phyloP scores from a whole-genome alignment of 2,113 vertebrate species.

The Kryptolebias marmoratus region DNA sequence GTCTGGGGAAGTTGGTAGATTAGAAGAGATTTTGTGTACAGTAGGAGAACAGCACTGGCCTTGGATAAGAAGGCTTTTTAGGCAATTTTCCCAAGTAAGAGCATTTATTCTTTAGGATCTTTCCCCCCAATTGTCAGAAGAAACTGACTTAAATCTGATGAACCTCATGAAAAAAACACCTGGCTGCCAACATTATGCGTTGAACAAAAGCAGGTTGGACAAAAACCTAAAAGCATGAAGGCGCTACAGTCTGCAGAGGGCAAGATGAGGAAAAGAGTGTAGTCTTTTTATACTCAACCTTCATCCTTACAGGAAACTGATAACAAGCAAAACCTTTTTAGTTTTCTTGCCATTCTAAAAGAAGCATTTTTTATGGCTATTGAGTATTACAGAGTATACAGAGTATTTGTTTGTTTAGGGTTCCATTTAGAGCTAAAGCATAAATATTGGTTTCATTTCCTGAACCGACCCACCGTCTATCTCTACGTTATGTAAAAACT shows the following conservation, averaged over 20 bases:
- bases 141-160: not conserved
- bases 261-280: slow-evolving; percentile 6
- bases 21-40: slow-evolving; percentile 32
- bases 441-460: not conserved
- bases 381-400: not conserved
- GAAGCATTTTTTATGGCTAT: not conserved
- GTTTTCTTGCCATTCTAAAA: not conserved
- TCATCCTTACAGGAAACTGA: not conserved
- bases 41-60: slow-evolving; percentile 1
- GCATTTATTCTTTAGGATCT: not conserved
- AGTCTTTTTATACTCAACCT: slow-evolving; percentile 5
- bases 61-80: slow-evolving; percentile 7
- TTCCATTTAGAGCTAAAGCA: not conserved
- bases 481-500: not conserved
- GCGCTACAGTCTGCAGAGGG: not conserved
- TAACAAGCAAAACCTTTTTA: slow-evolving; percentile 18
- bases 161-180: not conserved
- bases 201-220: slow-evolving; percentile 9
- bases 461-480: not conserved
- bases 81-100: not conserved
- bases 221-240: slow-evolving; percentile 2
- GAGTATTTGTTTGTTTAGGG: too few relatives aligned
- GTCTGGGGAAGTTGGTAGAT: slow-evolving; percentile 37
- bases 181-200: slow-evolving; percentile 13
- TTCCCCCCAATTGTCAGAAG: not conserved